Percentiles rank a stretch among this genome's conserved stretches.
These are phyloP conservation scores for Sparidentex hasta DNA, from an alignment of 2,797 vertebrate species.

Conservation along the genomic window DNA sequence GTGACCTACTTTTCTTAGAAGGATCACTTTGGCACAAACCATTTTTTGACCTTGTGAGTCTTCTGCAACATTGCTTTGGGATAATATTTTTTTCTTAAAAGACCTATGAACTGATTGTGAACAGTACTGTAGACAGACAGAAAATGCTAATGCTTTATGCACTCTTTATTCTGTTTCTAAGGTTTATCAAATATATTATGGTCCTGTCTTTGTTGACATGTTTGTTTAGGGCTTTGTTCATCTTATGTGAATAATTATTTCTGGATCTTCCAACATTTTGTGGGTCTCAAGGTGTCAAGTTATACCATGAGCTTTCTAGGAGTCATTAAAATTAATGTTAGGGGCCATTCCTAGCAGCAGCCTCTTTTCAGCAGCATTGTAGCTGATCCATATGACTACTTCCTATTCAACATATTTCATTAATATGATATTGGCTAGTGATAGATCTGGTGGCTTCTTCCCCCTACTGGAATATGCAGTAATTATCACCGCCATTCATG, in stretches of 20 bases:
- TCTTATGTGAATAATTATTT: background rate
- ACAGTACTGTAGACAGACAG: background rate
- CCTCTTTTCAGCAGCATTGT: no score
- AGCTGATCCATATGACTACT: no score
- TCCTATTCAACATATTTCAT: no score
- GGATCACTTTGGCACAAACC: conserved; percentile 3
- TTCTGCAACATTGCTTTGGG: background rate
- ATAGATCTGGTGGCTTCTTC: no score
- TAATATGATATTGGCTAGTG: no score
- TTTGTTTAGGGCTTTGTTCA: background rate
- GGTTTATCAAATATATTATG: background rate
- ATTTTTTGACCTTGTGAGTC: background rate
- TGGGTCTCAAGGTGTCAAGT: background rate
- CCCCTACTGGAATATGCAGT: no score
- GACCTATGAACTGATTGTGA: background rate
- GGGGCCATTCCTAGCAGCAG: no score
- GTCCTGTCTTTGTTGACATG: background rate
- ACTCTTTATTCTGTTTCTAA: background rate
- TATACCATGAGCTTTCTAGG: no score
- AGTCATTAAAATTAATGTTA: no score
- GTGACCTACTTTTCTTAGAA: conserved; percentile 1
- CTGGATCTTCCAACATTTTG: no score
- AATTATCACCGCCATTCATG: no score
- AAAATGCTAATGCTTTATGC: background rate
- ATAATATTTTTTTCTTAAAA: background rate